A percentile compares a stretch with the other conserved stretches of the same genome.
Conservation (phyloP, 2,797 vertebrate genomes). For the Falco peregrinus region DNA sequence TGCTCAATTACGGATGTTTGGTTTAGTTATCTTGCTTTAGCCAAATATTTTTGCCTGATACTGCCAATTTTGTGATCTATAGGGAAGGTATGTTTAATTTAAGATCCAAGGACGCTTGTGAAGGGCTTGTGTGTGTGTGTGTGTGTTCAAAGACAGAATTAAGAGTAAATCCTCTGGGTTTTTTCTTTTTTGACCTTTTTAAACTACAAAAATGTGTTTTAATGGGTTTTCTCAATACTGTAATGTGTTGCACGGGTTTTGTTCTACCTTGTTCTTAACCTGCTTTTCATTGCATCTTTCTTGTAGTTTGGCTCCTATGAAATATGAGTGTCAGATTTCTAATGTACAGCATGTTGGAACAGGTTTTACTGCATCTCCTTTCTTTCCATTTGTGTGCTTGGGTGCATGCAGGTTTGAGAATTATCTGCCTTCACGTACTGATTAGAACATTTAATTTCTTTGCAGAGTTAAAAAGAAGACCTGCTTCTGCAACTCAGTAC, state of each 20-base stretch:
- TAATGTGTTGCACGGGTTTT: neutral
- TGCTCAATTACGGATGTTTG: neutral
- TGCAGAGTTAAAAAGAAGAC: neutral
- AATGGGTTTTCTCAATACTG: neutral
- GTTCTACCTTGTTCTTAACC: conserved; percentile 1
- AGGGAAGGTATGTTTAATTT: neutral
- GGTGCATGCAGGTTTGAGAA: neutral
- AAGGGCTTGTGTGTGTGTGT: neutral
- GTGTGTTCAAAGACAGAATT: neutral
- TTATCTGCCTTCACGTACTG: neutral
- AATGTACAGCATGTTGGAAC: neutral
- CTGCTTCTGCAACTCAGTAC: neutral
- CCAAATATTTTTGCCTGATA: neutral
- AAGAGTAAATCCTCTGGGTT: neutral
- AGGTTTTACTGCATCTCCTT: conserved; percentile 35
- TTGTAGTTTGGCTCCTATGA: neutral
- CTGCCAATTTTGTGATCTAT: neutral
- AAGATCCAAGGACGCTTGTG: neutral
- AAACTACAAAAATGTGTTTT: neutral
- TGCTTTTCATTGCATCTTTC: neutral
- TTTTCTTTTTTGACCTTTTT: neutral
- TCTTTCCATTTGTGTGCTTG: neutral
- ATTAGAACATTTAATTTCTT: neutral
- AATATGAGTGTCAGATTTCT: conserved; percentile 13
- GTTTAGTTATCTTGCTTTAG: neutral